Evolutionary conservation across 2,888 invertebrate species (phyloP), one percentile per base, ranked within the genome.

Genomic region (Drosophila seclusa): DNA sequence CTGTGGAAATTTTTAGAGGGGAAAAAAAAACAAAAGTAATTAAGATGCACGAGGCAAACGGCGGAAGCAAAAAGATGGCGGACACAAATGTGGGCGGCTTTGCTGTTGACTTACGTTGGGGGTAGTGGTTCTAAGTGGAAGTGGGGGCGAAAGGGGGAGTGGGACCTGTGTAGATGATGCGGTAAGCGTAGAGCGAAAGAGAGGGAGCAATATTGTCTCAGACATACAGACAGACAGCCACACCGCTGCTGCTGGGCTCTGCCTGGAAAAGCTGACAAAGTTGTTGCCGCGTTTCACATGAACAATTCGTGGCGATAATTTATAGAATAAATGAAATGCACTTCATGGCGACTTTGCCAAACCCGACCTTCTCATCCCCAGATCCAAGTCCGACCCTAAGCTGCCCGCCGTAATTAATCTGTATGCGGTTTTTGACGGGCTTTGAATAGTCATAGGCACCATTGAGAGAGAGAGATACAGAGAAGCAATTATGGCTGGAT

Each of bases 221-320:
- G 27, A 49, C 45, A 55, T 1, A 24, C 16, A 27, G 34, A 27
- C 36, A 53, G 21, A 53, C 21, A n/a, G 24, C 6, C 1, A 21
- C 21, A 21, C 45, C 45, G 45, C 45, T 45, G 42, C 21, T 21
- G 21, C 21, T 45, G 45, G 40, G 18, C 34, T 52, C 54, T 80
- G 78, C 45, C 45, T 55, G 54, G 86, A 86, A 83, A 83, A 84
- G 52, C 83, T 79, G 58, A 60, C 42, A 54, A 36, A 50, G 59
- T 32, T 62, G 57, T 42, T 76, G 78, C 52, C n/a, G 38, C 65
- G 87, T 87, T 89, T 83, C 89, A 90, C 82, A 82, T 82, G 85
- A 87, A 84, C 89, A 87, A 87, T 84, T 90, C 87, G 87, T 90
- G 87, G 87, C 82, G 87, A 90, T 90, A 83, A 87, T 89, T 90